Base-by-base conservation (phyloP, 1,140 invertebrate species). In the Pollicipes pollicipes region DNA sequence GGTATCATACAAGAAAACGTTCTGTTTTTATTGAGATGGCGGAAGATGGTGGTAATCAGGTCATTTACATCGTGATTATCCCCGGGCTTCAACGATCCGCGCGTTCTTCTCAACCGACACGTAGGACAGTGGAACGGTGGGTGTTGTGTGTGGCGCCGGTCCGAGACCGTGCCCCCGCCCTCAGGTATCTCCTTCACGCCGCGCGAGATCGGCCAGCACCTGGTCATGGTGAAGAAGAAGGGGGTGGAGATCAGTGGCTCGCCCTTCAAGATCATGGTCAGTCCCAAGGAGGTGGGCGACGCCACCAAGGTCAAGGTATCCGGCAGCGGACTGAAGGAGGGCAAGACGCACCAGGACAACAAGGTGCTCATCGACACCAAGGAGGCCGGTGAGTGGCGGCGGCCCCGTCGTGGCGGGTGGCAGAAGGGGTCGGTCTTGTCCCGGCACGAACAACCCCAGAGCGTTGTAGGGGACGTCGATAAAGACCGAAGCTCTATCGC, bases 241-340 rank as follows among this genome's bases (percentile, higher is more conserved):
- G 94, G 93, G 66, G 89, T 90, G 75, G 94, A 96, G 78, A 97
- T 98, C 76, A 86, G 88, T 66, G 95, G 95, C 78, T 95, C 92
- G 0, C 95, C 95, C 1, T 98, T 98, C 82, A 95, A 94, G 79
- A 97, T 98, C 76, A 90, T 88, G 71, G 95, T 98, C 0, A 88
- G 88, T 21, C 89, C 91, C 70, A 85, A 88, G 72, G 94, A 97
- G 81, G 90, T 98, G 21, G 95, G 95, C 68, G 94, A 98, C 78
- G 93, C 95, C 63, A 91, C 89, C 78, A 96, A 97, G 81, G 95
- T 98, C 27, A 89, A 90, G 80, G 91, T 96, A 0, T 82, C 85
- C 28, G 95, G 95, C 27, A 78, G 79, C 0, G 91, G 90, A 0
- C 80, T 97, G 30, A 88, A 88, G 75, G 91, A 95, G 77, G 95